Evolutionary conservation across 2,113 vertebrate species (phyloP).

Genomic region (Sinocyclocheilus rhinocerous): DNA sequence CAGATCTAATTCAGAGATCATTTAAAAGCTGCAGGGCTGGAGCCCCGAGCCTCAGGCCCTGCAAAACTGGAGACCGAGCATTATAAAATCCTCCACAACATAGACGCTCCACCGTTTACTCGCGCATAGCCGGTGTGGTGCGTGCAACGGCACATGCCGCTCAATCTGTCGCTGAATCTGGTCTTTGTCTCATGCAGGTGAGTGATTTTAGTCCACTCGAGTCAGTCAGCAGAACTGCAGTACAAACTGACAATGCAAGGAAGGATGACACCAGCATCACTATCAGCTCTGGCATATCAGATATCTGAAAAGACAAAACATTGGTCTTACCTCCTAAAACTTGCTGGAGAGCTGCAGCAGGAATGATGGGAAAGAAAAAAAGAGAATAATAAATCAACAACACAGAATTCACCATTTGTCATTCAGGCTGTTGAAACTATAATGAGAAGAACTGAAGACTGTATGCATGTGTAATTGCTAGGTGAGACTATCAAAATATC

Average conservation of each 20-base stretch:
- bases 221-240: constrained; percentile 78
- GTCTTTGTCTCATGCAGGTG: constrained; percentile 4
- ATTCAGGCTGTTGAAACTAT: constrained; percentile 8
- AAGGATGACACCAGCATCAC: constrained; percentile 52
- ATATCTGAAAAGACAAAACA: constrained; percentile 42
- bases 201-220: constrained; percentile 57
- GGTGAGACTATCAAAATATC: constrained; percentile 1
- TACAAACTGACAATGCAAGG: constrained; percentile 75
- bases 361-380: constrained; percentile 38
- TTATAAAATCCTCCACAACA: constrained; percentile 27
- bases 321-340: constrained; percentile 79
- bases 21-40: constrained; percentile 33
- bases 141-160: background rate
- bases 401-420: constrained; percentile 18
- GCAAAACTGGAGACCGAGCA: constrained; percentile 20
- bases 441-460: background rate
- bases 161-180: constrained; percentile 7
- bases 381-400: constrained; percentile 37
- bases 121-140: background rate
- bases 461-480: background rate
- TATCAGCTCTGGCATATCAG: constrained; percentile 43
- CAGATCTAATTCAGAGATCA: constrained; percentile 30
- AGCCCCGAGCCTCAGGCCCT: constrained; percentile 21
- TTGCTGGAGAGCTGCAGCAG: constrained; percentile 72
- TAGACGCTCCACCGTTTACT: background rate